Base-by-base conservation (phyloP, 2,113 vertebrate genomes). In the Amia ocellicauda region DNA sequence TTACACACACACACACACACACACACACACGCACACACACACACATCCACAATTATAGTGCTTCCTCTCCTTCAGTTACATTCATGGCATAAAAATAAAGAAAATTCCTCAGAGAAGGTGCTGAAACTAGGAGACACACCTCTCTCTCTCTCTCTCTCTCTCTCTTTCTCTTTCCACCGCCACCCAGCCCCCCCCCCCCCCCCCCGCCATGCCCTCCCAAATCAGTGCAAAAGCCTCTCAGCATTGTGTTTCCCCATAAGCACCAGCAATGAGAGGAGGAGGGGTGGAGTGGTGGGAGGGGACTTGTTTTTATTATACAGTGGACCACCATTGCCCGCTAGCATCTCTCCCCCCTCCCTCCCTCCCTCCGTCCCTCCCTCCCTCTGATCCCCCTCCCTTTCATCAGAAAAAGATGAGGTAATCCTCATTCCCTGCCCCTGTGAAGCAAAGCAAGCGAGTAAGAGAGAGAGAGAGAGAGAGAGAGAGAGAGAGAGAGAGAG, bases 371-470 rank as follows among this genome's bases (percentile, higher is more conserved):
- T 79, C 84, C 78, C n/a, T n/a, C n/a, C n/a, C n/a, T n/a, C n/a
- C n/a, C n/a, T n/a, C n/a, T n/a, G n/a, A n/a, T n/a, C 80, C 81
- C 81, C 85, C 78, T 83, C 74, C 80, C 82, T 86, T 86, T 89
- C 87, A 87, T 85, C 84, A 82, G 83, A 83, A 81, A 86, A 80
- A 85, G 83, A 89, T 90, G 89, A 89, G 89, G 89, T 89, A 90
- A 89, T 90, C 88, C 85, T 83, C 87, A 16, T 53, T n/a, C 51
- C 76, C 83, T 82, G 86, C 83, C 74, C 75, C 74, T 74, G 78
- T 85, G 85, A 85, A 85, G 85, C 83, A 80, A 74, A 85, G 83
- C 76, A 76, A 78, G 78, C 74, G 76, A n/a, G n/a, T 80, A 74
- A 85, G 81, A 74, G 77, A 62, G 75, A 76, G 71, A 58, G 73